Conservation (phyloP, 2,888 invertebrate species). For the Baccha elongata region DNA sequence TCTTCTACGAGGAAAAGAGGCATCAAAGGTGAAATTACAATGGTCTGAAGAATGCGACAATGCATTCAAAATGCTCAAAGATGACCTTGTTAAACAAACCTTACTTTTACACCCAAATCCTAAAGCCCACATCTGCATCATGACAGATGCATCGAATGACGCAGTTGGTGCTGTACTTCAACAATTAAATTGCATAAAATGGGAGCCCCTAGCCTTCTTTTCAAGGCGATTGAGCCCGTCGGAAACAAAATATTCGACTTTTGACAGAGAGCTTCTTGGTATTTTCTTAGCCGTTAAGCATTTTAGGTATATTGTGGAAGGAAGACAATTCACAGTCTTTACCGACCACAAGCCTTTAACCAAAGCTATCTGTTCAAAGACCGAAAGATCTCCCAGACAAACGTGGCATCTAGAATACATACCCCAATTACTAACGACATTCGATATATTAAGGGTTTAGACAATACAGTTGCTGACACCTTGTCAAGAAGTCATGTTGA, state of each 20-base stretch:
- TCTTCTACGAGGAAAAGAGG: conserved; percentile 3
- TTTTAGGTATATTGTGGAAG: background rate
- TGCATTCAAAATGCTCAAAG: conserved; percentile 20
- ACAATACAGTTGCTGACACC: background rate
- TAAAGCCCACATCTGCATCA: conserved; percentile 19
- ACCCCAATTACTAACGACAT: background rate
- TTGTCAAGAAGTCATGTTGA: conserved; percentile 2
- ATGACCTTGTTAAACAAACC: conserved; percentile 4
- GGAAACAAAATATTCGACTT: conserved; percentile 5
- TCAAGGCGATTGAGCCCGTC: background rate
- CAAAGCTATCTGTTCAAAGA: background rate
- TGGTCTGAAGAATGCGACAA: conserved; percentile 9
- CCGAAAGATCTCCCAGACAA: background rate
- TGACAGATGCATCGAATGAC: conserved; percentile 36
- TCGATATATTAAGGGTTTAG: conserved; percentile 1
- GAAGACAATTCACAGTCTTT: too few relatives aligned
- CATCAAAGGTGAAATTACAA: background rate
- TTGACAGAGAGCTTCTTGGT: background rate
- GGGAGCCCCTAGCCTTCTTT: background rate
- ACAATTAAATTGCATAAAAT: background rate
- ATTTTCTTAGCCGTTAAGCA: background rate
- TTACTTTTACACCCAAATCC: conserved; percentile 27
- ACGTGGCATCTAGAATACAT: background rate
- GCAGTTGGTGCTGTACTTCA: conserved; percentile 9
- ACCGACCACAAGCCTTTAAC: background rate